phyloP scores from a whole-genome alignment of 2,888 invertebrate genomes.

The Clivina fossor region DNA sequence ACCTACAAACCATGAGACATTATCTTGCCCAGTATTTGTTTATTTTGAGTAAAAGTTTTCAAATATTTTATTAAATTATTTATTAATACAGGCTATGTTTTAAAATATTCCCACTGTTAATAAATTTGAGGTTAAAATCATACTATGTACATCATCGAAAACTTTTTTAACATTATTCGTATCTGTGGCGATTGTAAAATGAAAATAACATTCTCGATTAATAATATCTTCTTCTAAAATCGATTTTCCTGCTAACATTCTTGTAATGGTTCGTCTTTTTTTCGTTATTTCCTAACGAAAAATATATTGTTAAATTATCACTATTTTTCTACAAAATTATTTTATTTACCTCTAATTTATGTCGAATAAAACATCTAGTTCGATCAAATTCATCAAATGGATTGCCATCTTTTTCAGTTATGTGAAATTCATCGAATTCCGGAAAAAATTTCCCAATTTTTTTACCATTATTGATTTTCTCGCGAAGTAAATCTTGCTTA shows the following conservation, averaged over 20 bases:
- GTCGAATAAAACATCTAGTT: slow-evolving; percentile 68
- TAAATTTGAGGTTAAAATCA: slow-evolving; percentile 55
- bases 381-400: slow-evolving; percentile 64
- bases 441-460: slow-evolving; percentile 68
- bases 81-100: not conserved
- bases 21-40: too few relatives aligned
- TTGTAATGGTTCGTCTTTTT: slow-evolving; percentile 53
- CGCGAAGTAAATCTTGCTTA: slow-evolving; percentile 75
- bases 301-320: slow-evolving; percentile 29
- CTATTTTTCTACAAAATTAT: slow-evolving; percentile 16
- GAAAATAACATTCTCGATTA: slow-evolving; percentile 66
- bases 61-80: too few relatives aligned
- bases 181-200: slow-evolving; percentile 75
- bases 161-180: slow-evolving; percentile 72
- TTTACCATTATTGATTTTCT: slow-evolving; percentile 69
- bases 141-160: slow-evolving; percentile 72
- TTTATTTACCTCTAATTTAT: slow-evolving; percentile 64
- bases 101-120: slow-evolving; percentile 27
- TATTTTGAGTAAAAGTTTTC: too few relatives aligned
- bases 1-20: too few relatives aligned
- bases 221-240: slow-evolving; percentile 50
- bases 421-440: slow-evolving; percentile 60
- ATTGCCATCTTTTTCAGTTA: slow-evolving; percentile 53
- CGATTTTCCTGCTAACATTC: slow-evolving; percentile 50
- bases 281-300: slow-evolving; percentile 59